Percentiles rank a stretch among this genome's conserved stretches.
Conservation (phyloP, 1,140 invertebrate genomes). For the Cydia fagiglandana region DNA sequence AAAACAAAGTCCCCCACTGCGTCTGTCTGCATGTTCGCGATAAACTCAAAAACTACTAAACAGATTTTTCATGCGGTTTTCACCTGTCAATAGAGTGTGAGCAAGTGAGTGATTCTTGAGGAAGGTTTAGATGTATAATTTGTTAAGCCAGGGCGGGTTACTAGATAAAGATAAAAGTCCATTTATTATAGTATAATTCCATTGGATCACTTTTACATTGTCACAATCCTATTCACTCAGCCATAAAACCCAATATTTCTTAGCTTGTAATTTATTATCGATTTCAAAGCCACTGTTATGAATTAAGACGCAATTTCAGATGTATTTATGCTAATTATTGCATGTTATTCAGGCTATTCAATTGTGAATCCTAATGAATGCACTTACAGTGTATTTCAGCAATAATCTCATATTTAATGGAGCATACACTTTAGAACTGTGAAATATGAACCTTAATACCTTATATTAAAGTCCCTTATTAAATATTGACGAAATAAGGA, state of each 20-base stretch:
- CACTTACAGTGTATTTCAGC: not conserved
- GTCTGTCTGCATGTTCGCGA: too few relatives aligned
- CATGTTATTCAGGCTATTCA: not conserved
- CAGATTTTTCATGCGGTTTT: too few relatives aligned
- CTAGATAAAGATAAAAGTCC: too few relatives aligned
- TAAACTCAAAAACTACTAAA: too few relatives aligned
- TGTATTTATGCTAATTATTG: not conserved
- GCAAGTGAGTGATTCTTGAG: too few relatives aligned
- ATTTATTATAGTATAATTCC: too few relatives aligned
- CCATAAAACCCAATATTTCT: not conserved
- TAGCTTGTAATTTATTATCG: not conserved
- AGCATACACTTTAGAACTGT: not conserved
- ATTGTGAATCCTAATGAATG: not conserved
- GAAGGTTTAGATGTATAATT: too few relatives aligned
- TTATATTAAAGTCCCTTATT: not conserved
- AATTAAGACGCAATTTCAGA: conserved; percentile 5
- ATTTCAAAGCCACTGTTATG: not conserved
- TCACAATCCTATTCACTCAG: too few relatives aligned
- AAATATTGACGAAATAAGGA: not conserved
- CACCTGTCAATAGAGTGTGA: too few relatives aligned
- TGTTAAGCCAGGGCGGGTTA: too few relatives aligned
- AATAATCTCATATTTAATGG: not conserved
- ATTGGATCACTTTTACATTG: too few relatives aligned
- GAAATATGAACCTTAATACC: not conserved
- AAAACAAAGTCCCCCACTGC: too few relatives aligned